A percentile compares a stretch with the other conserved stretches of the same genome.
phyloP scores from a whole-genome alignment of 1,140 invertebrate genomes.

The Monomorium pharaonis region DNA sequence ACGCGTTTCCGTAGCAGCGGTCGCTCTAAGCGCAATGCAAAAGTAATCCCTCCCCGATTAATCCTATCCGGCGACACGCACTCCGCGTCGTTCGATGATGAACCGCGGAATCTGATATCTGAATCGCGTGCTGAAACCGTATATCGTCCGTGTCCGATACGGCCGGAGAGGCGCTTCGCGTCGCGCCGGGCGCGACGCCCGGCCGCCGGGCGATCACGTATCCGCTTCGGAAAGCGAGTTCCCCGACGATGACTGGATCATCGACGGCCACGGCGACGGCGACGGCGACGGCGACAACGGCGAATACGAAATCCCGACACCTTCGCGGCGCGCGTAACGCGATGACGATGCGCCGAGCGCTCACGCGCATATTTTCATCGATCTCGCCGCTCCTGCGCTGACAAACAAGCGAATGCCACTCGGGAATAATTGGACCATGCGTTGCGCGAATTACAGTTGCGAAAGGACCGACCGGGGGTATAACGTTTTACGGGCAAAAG shows the following conservation, averaged over 20 bases:
- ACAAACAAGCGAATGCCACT: conserved; percentile 13
- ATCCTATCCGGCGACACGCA: neutral
- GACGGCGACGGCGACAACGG: neutral
- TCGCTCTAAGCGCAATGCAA: neutral
- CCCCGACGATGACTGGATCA: conserved; percentile 50
- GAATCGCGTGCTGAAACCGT: conserved; percentile 52
- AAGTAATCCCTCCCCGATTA: conserved; percentile 14
- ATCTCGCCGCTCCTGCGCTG: conserved; percentile 19
- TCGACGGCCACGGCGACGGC: neutral
- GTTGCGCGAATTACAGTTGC: conserved; percentile 22
- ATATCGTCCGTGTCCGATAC: conserved; percentile 40
- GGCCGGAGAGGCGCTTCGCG: neutral
- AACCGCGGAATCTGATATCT: conserved; percentile 55
- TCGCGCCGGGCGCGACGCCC: neutral
- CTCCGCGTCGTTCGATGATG: conserved; percentile 17
- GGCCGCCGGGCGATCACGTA: neutral
- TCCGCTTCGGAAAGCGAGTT: conserved; percentile 35
- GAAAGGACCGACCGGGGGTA: neutral
- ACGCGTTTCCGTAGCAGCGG: too few species aligned
- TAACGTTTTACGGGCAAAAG: neutral
- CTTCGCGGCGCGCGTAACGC: neutral
- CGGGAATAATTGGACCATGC: conserved; percentile 37
- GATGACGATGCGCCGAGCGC: conserved; percentile 50
- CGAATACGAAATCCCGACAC: conserved; percentile 21
- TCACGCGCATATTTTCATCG: conserved; percentile 52